These are phyloP conservation scores for Cyanoramphus novaezelandiae DNA, from an alignment of 2,113 vertebrate genomes.

Conservation along the genomic window DNA sequence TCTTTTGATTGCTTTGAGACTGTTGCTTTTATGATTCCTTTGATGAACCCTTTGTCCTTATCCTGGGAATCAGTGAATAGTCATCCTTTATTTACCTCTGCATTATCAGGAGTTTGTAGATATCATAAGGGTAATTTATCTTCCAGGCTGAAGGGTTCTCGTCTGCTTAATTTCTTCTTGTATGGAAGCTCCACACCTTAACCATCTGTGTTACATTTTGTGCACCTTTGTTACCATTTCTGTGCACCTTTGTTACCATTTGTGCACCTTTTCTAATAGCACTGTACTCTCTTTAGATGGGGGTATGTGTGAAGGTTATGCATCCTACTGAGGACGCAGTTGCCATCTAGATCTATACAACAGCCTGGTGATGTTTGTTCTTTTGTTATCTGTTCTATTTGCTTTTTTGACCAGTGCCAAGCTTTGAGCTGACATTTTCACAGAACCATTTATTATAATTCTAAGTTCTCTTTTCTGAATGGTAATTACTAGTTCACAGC, in stretches of 20 bases:
- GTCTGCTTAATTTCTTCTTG: neutral
- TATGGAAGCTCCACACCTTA: neutral
- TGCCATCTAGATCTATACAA: neutral
- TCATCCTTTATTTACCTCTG: neutral
- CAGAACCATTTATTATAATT: conserved; percentile 10
- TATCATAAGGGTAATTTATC: neutral
- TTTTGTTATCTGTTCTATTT: conserved; percentile 23
- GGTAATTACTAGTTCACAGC: conserved; percentile 24
- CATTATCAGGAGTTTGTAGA: neutral
- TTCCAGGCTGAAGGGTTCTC: neutral
- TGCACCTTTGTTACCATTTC: neutral
- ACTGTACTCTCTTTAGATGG: neutral
- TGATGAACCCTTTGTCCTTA: neutral
- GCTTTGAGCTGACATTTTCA: conserved; percentile 2
- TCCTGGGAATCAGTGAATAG: neutral
- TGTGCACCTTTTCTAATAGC: neutral
- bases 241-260: neutral
- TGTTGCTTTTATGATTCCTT: neutral
- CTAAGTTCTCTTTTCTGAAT: neutral
- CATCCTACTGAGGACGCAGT: neutral
- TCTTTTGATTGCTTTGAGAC: neutral
- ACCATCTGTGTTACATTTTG: neutral
- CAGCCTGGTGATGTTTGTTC: neutral
- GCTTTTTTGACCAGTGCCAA: conserved; percentile 10
- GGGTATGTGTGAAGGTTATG: neutral